A percentile compares a stretch with the other conserved stretches of the same genome.
Conservation (phyloP, 2,888 invertebrate genomes). For the Mesochorus sp. region DNA sequence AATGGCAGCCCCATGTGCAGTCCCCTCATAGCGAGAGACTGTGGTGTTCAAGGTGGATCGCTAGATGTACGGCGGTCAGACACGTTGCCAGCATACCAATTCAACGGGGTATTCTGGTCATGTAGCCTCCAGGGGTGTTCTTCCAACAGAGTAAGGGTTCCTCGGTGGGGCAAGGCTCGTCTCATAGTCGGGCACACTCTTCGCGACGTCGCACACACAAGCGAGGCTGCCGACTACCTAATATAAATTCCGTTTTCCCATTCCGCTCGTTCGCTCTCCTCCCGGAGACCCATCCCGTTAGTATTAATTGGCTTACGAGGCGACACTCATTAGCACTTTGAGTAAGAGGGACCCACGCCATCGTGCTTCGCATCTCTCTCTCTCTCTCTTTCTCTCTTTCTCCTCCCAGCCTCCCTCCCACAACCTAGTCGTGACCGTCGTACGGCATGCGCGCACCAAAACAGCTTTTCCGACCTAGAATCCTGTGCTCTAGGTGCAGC, state of each 20-base stretch:
- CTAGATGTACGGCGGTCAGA: conserved; percentile 75
- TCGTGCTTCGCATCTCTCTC: conserved; percentile 37
- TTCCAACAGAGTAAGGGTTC: conserved; percentile 64
- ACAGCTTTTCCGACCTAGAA: neutral
- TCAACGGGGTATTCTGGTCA: conserved; percentile 81
- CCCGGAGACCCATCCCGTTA: conserved; percentile 63
- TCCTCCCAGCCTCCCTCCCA: conserved; percentile 13
- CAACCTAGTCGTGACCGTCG: conserved; percentile 4
- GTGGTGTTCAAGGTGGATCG: conserved; percentile 54
- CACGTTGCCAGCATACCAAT: conserved; percentile 81
- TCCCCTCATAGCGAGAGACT: conserved; percentile 42
- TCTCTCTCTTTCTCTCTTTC: no score
- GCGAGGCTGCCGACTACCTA: conserved; percentile 26
- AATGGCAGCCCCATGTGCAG: conserved; percentile 36
- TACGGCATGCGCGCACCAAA: conserved; percentile 8
- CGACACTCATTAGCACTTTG: conserved; percentile 82
- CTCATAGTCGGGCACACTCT: conserved; percentile 60
- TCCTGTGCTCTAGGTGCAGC: neutral
- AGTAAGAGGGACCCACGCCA: conserved; percentile 73
- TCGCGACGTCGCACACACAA: conserved; percentile 40
- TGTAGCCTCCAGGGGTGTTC: conserved; percentile 75
- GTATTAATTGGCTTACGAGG: conserved; percentile 82
- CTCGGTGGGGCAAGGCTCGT: conserved; percentile 50
- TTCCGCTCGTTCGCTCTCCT: conserved; percentile 36
- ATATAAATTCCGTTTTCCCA: conserved; percentile 35